Evolutionary conservation across 2,797 vertebrate species (phyloP).

Genomic region (Acanthopagrus latus): DNA sequence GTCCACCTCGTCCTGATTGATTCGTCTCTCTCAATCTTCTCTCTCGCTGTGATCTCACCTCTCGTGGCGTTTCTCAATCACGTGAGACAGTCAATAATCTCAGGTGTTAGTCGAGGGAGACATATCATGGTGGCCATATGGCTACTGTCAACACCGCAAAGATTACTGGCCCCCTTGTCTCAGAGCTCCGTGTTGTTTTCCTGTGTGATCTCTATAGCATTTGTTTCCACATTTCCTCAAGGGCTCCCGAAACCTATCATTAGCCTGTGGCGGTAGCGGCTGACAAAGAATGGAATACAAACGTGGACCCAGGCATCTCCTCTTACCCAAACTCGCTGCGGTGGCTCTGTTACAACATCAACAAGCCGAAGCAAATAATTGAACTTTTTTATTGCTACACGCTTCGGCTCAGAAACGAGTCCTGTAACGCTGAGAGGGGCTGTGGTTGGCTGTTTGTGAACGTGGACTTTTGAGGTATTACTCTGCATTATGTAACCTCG

Average conservation of each 20-base stretch:
- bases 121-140: conserved; percentile 21
- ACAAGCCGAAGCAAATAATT: conserved; percentile 53
- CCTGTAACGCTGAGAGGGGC: conserved; percentile 20
- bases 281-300: conserved; percentile 68
- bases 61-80: background rate
- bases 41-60: conserved; percentile 14
- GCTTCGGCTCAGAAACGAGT: conserved; percentile 33
- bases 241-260: conserved; percentile 66
- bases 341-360: conserved; percentile 46
- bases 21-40: background rate
- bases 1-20: background rate
- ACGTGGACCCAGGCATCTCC: conserved; percentile 48
- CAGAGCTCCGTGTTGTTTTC: conserved; percentile 6
- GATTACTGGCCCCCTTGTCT: conserved; percentile 6
- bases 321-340: conserved; percentile 38
- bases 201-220: conserved; percentile 27
- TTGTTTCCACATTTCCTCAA: conserved; percentile 66
- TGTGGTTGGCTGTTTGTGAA: conserved; percentile 51
- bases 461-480: conserved; percentile 62
- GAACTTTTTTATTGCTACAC: conserved; percentile 29
- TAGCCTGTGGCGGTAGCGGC: conserved; percentile 60
- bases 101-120: conserved; percentile 40
- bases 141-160: conserved; percentile 30
- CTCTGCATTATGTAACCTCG: conserved; percentile 70
- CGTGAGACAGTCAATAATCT: conserved; percentile 10